These are phyloP conservation scores for Phyllotis vaccarum DNA, from an alignment of 2,797 vertebrate genomes.

Conservation along the genomic window DNA sequence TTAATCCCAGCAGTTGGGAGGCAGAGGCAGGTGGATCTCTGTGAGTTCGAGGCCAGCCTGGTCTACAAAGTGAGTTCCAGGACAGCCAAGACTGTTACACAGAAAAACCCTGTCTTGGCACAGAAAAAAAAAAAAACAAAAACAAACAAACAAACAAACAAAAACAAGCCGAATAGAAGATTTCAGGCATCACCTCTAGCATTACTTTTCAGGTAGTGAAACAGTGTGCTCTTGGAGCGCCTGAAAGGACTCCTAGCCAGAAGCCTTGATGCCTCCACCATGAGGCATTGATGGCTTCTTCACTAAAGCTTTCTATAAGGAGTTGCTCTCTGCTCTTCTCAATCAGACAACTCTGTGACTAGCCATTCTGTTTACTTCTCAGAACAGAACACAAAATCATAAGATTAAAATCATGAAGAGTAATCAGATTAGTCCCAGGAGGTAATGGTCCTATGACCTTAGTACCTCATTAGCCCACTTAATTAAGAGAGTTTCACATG, in stretches of 20 bases:
- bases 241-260: background rate
- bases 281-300: background rate
- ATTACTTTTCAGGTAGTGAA: background rate
- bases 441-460: background rate
- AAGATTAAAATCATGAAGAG: background rate
- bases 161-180: too few relatives aligned
- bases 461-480: background rate
- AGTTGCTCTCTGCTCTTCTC: background rate
- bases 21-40: too few relatives aligned
- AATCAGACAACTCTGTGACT: background rate
- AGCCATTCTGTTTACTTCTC: background rate
- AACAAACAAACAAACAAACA: too few relatives aligned
- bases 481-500: background rate
- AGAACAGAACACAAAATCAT: background rate
- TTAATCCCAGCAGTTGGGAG: too few relatives aligned
- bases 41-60: too few relatives aligned
- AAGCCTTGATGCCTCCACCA: background rate
- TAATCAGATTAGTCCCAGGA: background rate
- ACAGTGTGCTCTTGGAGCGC: background rate
- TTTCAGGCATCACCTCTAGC: background rate
- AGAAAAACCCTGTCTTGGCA: too few relatives aligned
- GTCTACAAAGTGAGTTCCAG: too few relatives aligned
- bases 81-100: too few relatives aligned
- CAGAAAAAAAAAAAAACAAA: too few relatives aligned
- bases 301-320: background rate